phyloP scores from a whole-genome alignment of 1,140 invertebrate species.

The Drosophila kepulauana region DNA sequence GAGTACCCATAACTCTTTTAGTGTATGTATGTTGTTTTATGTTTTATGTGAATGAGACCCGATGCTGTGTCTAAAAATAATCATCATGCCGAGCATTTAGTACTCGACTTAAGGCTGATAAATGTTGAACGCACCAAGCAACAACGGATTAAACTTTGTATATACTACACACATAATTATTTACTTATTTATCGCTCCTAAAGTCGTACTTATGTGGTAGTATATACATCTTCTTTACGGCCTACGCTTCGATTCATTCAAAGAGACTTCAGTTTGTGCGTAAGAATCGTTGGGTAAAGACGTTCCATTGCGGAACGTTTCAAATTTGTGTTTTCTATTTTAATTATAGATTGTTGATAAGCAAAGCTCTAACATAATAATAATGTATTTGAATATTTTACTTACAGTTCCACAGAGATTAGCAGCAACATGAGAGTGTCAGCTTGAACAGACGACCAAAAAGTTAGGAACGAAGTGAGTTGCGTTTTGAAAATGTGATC shows the following conservation, averaged over 20 bases:
- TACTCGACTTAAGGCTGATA: conserved; percentile 58
- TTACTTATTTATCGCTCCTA: conserved; percentile 57
- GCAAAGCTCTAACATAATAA: conserved; percentile 14
- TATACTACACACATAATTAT: conserved; percentile 18
- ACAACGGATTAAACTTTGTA: conserved; percentile 65
- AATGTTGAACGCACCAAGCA: conserved; percentile 65
- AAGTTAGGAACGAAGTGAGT: conserved; percentile 20
- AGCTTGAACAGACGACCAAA: conserved; percentile 1
- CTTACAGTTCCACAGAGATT: conserved; percentile 24
- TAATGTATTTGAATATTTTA: conserved; percentile 4
- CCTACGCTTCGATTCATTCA: conserved; percentile 59
- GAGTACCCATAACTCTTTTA: conserved; percentile 20
- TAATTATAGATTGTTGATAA: conserved; percentile 21
- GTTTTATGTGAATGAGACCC: conserved; percentile 11
- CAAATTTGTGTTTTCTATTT: neutral
- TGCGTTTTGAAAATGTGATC: too few relatives aligned
- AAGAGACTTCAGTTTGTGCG: conserved; percentile 67
- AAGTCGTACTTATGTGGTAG: conserved; percentile 42
- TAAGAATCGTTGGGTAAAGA: conserved; percentile 73
- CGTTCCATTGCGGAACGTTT: conserved; percentile 15
- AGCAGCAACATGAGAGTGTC: conserved; percentile 29
- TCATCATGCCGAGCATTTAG: conserved; percentile 37
- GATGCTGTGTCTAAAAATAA: conserved; percentile 46
- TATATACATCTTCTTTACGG: conserved; percentile 20
- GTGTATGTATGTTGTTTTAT: conserved; percentile 6